These are phyloP conservation scores for Castor canadensis DNA, from an alignment of 2,113 vertebrate species.

Conservation along the genomic window DNA sequence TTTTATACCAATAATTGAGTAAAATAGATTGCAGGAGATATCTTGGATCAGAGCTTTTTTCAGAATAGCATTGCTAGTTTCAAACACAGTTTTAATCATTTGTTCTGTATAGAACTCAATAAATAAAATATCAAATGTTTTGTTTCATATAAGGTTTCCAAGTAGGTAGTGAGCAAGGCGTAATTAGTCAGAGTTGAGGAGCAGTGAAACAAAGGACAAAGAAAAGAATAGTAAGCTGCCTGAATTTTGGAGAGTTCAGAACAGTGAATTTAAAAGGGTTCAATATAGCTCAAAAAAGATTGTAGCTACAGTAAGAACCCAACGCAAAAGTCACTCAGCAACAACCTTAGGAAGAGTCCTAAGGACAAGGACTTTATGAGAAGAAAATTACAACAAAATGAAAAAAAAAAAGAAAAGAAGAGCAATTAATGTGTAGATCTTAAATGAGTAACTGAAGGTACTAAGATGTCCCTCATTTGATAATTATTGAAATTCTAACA, in stretches of 20 bases:
- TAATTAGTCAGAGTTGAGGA: slow-evolving; percentile 38
- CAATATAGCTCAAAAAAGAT: neutral
- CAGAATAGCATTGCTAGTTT: slow-evolving; percentile 80
- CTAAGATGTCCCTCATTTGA: neutral
- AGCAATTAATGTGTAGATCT: neutral
- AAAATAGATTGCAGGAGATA: slow-evolving; percentile 72
- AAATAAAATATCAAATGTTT: slow-evolving; percentile 79
- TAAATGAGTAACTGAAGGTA: neutral
- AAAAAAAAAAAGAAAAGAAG: neutral
- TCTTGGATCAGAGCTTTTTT: slow-evolving; percentile 72
- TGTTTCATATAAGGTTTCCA: slow-evolving; percentile 74
- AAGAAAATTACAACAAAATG: neutral
- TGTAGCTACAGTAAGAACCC: neutral
- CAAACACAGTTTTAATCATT: slow-evolving; percentile 80
- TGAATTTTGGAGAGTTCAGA: slow-evolving; percentile 1
- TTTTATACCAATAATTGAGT: slow-evolving; percentile 79
- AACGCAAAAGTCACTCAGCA: neutral
- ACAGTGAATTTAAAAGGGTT: neutral
- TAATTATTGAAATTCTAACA: neutral
- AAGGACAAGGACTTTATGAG: neutral
- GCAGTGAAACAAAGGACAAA: neutral
- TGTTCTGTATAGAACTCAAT: slow-evolving; percentile 66
- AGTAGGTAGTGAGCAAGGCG: slow-evolving; percentile 63
- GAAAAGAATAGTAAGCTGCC: neutral
- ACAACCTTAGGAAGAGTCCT: neutral